These are phyloP conservation scores for Plestiodon gilberti DNA, from an alignment of 2,113 vertebrate genomes.

Conservation along the genomic window DNA sequence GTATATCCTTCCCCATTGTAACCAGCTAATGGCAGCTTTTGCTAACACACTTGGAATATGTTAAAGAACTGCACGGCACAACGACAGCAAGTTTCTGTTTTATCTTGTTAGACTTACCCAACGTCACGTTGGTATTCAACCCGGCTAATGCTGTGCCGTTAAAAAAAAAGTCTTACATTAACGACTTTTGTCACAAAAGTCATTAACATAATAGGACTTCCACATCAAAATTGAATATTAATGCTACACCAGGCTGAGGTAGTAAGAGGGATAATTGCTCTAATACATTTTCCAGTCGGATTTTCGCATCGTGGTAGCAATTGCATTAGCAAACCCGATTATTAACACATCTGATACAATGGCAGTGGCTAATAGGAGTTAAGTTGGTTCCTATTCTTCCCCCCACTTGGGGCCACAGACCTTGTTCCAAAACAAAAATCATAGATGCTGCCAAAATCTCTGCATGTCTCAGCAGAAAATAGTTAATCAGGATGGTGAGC, in stretches of 20 bases:
- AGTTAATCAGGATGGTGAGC: neutral
- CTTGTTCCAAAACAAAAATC: constrained; percentile 23
- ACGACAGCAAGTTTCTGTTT: constrained; percentile 15
- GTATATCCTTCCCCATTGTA: constrained; percentile 18
- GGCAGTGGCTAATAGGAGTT: constrained; percentile 43
- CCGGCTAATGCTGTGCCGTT: constrained; percentile 29
- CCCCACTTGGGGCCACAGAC: constrained; percentile 3
- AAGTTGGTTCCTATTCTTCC: constrained; percentile 40
- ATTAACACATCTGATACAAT: constrained; percentile 53
- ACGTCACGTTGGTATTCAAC: constrained; percentile 17
- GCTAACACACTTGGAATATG: constrained; percentile 1
- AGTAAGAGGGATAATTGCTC: constrained; percentile 69
- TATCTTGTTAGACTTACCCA: constrained; percentile 30
- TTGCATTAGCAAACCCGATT: constrained; percentile 68
- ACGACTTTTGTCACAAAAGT: constrained; percentile 68
- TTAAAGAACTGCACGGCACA: neutral
- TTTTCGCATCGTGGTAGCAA: constrained; percentile 59
- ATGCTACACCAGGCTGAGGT: constrained; percentile 63
- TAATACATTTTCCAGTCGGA: constrained; percentile 73
- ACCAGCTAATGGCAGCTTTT: constrained; percentile 18
- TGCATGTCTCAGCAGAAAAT: neutral
- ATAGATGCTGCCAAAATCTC: constrained; percentile 1
- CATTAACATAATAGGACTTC: constrained; percentile 74
- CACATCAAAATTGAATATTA: constrained; percentile 74
- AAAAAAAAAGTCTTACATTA: constrained; percentile 59